These are phyloP conservation scores for Sebastes wilsoni DNA, from an alignment of 2,797 vertebrate species.

Conservation along the genomic window DNA sequence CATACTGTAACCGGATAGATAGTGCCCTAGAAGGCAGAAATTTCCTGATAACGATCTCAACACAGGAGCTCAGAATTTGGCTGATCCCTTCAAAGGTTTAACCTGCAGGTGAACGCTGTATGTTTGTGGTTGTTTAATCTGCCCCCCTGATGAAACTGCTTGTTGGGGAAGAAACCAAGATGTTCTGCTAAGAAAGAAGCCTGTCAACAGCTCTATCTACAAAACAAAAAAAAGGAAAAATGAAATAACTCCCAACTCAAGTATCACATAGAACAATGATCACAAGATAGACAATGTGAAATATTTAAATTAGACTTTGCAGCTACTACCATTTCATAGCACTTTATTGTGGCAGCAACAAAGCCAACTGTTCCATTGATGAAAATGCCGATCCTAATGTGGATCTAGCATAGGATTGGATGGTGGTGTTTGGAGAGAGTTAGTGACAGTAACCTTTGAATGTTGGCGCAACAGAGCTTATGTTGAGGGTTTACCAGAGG, in stretches of 20 bases:
- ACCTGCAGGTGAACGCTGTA: slow-evolving; percentile 18
- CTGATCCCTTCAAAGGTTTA: slow-evolving; percentile 36
- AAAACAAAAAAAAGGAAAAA: background rate
- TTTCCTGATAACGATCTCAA: slow-evolving; percentile 30
- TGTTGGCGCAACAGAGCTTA: slow-evolving; percentile 25
- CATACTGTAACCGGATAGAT: slow-evolving; percentile 10
- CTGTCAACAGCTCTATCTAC: background rate
- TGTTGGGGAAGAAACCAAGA: background rate
- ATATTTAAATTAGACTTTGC: background rate
- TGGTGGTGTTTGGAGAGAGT: background rate
- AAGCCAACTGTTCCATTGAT: slow-evolving; percentile 2
- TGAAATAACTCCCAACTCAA: background rate
- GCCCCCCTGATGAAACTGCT: background rate
- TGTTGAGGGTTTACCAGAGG: slow-evolving; percentile 30
- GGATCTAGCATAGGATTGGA: slow-evolving; percentile 1
- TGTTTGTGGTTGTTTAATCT: slow-evolving; percentile 26
- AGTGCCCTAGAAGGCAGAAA: background rate
- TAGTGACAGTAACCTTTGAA: slow-evolving; percentile 36
- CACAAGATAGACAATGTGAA: background rate
- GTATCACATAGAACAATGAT: background rate
- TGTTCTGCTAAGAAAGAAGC: slow-evolving; percentile 1
- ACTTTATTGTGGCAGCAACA: background rate
- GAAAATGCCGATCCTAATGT: background rate
- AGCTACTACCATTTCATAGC: background rate
- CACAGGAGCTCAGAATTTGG: slow-evolving; percentile 9